A percentile compares a stretch with the other conserved stretches of the same genome.
phyloP scores from a whole-genome alignment of 1,140 invertebrate genomes.

The Drosophila micromelanica region DNA sequence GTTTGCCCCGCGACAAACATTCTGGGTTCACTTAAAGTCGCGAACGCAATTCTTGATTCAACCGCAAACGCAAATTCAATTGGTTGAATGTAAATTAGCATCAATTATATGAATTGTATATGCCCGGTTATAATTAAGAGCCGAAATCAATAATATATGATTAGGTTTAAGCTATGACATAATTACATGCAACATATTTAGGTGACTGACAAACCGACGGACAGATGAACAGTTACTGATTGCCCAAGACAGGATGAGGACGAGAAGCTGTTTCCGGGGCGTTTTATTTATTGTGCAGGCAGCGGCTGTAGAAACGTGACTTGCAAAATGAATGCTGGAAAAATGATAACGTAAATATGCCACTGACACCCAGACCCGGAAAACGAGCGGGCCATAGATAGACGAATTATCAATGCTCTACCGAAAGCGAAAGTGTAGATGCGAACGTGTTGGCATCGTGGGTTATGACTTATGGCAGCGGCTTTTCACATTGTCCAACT shows the following conservation, averaged over 20 bases:
- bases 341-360: conserved; percentile 72
- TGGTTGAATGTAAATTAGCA: conserved; percentile 35
- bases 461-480: not conserved
- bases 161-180: conserved; percentile 37
- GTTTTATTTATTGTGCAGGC: conserved; percentile 65
- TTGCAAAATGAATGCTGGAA: conserved; percentile 71
- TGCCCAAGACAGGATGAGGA: not conserved
- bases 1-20: conserved; percentile 45
- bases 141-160: conserved; percentile 60
- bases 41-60: conserved; percentile 65
- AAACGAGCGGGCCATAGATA: conserved; percentile 11
- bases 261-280: conserved; percentile 1
- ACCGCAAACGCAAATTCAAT: conserved; percentile 42
- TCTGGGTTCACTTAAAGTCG: conserved; percentile 46
- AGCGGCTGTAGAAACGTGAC: conserved; percentile 59
- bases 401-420: conserved; percentile 20
- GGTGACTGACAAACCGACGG: conserved; percentile 28
- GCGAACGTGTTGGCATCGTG: conserved; percentile 5
- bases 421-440: conserved; percentile 1
- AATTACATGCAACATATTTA: conserved; percentile 32
- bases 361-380: conserved; percentile 39
- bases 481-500: not conserved
- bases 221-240: conserved; percentile 3
- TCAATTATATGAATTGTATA: conserved; percentile 19
- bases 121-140: conserved; percentile 43